Percentiles rank a stretch among this genome's conserved stretches.
These are phyloP conservation scores for Nomada fucata DNA, from an alignment of 2,888 invertebrate species.

Conservation along the genomic window DNA sequence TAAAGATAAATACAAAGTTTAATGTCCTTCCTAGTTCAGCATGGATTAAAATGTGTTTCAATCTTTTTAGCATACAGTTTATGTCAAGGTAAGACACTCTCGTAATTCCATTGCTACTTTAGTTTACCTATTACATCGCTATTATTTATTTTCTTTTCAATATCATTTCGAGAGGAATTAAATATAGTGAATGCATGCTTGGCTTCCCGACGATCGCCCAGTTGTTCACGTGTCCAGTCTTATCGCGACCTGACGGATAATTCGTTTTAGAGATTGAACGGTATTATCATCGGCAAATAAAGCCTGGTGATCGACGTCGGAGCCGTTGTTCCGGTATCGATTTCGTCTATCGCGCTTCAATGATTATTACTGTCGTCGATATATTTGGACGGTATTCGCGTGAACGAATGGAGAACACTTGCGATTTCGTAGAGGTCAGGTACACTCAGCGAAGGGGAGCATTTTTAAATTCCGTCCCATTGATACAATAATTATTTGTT, in stretches of 20 bases:
- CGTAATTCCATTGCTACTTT: constrained; percentile 64
- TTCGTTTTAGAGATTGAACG: not conserved
- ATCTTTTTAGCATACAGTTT: constrained; percentile 84
- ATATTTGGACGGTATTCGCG: not conserved
- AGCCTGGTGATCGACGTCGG: not conserved
- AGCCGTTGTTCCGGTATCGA: constrained; percentile 37
- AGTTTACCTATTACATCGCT: constrained; percentile 33
- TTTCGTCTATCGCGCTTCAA: not conserved
- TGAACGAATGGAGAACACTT: not conserved
- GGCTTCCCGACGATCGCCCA: constrained; percentile 30
- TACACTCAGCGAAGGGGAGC: too few relatives aligned
- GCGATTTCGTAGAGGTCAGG: not conserved
- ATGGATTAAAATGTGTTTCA: constrained; percentile 81
- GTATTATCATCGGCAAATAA: constrained; percentile 27
- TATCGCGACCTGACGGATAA: constrained; percentile 8
- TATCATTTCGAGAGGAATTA: not conserved
- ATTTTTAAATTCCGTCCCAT: too few relatives aligned
- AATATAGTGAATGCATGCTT: constrained; percentile 58
- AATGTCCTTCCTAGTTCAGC: constrained; percentile 66
- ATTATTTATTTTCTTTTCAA: constrained; percentile 15
- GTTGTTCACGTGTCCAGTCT: constrained; percentile 1
- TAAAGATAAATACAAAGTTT: constrained; percentile 23
- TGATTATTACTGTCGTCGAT: not conserved
- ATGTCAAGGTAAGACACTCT: constrained; percentile 83
- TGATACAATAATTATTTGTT: too few relatives aligned